Percentiles rank a stretch among this genome's conserved stretches.
Conservation (phyloP, 2,797 vertebrate genomes). For the Mus caroli region DNA sequence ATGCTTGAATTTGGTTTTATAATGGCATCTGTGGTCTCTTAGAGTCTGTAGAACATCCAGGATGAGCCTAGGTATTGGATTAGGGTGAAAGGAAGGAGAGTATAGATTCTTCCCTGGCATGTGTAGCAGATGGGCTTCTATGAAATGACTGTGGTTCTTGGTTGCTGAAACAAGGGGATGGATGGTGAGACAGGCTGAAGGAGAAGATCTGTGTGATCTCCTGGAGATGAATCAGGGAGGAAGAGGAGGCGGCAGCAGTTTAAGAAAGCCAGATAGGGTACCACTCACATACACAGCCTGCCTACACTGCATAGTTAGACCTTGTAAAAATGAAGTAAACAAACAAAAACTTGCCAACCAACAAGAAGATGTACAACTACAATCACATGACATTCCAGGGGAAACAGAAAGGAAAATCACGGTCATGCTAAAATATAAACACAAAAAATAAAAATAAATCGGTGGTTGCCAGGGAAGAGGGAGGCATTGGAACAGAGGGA, state of each 20-base stretch:
- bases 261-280: background rate
- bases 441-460: background rate
- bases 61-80: no score
- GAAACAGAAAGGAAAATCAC: constrained; percentile 20
- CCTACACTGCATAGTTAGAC: background rate
- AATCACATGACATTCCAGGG: background rate
- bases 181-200: no score
- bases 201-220: background rate
- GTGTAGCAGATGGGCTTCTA: background rate
- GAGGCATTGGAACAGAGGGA: fast-evolving
- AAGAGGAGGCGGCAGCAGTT: background rate
- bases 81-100: background rate
- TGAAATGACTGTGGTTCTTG: background rate
- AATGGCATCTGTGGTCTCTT: background rate
- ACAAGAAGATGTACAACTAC: background rate
- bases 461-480: background rate
- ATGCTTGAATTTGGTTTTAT: background rate
- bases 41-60: background rate
- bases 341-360: background rate
- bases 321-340: background rate
- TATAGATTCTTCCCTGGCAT: background rate
- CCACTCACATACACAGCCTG: background rate
- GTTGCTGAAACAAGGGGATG: background rate
- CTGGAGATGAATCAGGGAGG: background rate
- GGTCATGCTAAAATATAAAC: background rate